These are phyloP conservation scores for Acomys russatus DNA, from an alignment of 2,797 vertebrate genomes.

Conservation along the genomic window DNA sequence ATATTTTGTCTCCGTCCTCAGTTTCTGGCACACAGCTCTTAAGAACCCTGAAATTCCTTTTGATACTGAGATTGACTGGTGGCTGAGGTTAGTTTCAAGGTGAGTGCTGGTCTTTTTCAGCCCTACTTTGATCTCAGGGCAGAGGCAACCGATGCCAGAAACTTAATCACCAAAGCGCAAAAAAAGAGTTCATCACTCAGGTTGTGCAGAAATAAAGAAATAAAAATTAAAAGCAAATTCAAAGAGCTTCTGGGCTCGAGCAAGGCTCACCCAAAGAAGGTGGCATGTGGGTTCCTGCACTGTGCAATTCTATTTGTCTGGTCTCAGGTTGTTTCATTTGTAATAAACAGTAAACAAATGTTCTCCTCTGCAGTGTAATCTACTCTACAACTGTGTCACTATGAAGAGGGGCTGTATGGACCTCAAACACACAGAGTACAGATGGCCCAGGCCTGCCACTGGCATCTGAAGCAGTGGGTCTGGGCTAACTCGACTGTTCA, in stretches of 20 bases:
- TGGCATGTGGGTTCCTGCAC: not conserved
- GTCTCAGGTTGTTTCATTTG: not conserved
- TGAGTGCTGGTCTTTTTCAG: not conserved
- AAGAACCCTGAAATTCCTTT: not conserved
- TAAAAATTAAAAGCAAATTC: not conserved
- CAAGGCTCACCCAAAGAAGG: not conserved
- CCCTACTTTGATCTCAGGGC: not conserved
- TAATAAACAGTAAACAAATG: not conserved
- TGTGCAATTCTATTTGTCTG: not conserved
- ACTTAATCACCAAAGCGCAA: not conserved
- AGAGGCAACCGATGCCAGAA: not conserved
- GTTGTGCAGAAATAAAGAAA: not conserved
- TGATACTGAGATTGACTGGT: not conserved
- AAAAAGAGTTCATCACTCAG: not conserved
- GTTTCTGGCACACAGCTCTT: not conserved
- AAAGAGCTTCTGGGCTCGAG: not conserved
- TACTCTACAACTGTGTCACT: not conserved
- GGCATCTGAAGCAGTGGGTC: not conserved
- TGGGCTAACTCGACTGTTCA: not conserved
- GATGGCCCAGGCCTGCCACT: not conserved
- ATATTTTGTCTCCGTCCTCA: not conserved
- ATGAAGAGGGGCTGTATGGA: not conserved
- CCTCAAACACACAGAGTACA: not conserved
- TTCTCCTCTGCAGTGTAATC: not conserved
- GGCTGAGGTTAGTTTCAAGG: not conserved